A percentile compares a stretch with the other conserved stretches of the same genome.
Conservation (phyloP, 2,888 invertebrate genomes). For the Argynnis bischoffii region DNA sequence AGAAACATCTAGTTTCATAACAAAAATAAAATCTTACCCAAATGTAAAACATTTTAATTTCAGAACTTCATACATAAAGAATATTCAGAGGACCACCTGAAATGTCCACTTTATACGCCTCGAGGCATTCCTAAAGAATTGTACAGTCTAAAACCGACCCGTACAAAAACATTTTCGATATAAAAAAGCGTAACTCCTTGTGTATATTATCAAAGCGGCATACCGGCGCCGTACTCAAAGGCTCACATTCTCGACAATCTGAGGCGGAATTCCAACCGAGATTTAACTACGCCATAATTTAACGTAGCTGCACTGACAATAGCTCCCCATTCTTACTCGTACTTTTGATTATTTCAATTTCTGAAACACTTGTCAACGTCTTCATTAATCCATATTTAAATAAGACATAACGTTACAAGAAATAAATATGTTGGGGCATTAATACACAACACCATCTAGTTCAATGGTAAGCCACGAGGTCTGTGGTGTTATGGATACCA, state of each 20-base stretch:
- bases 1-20: background rate
- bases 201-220: constrained; percentile 45
- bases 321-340: constrained; percentile 35
- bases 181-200: constrained; percentile 43
- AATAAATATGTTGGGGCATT: no score
- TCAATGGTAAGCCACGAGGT: no score
- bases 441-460: no score
- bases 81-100: constrained; percentile 1
- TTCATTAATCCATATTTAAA: constrained; percentile 1
- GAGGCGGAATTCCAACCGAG: constrained; percentile 48
- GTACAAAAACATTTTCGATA: constrained; percentile 38
- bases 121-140: constrained; percentile 25
- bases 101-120: constrained; percentile 21
- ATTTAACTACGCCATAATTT: constrained; percentile 52
- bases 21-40: background rate
- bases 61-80: constrained; percentile 12
- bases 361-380: constrained; percentile 10
- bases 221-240: constrained; percentile 44
- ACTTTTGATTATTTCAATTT: constrained; percentile 20
- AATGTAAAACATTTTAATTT: background rate
- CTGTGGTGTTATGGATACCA: no score
- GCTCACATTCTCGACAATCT: constrained; percentile 47
- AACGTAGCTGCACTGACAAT: constrained; percentile 43
- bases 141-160: constrained; percentile 15
- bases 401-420: no score